Evolutionary conservation across 2,113 vertebrate species (phyloP), one percentile per base, ranked within the genome.

Genomic region (Percina caprodes): DNA sequence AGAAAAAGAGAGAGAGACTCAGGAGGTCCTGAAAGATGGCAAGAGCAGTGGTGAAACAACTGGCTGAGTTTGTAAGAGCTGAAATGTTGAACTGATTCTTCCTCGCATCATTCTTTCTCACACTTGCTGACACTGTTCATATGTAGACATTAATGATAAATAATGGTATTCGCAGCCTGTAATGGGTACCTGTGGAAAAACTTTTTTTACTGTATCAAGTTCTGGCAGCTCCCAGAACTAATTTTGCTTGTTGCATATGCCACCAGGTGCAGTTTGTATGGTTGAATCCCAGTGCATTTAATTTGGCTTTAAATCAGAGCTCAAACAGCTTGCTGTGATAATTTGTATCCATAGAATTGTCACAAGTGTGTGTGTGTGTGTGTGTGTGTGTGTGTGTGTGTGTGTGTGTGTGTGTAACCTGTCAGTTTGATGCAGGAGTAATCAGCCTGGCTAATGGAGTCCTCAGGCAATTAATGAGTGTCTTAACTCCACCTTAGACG

Each of bases 371-470:
- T 69, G 49, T 59, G 56, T 75, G 49, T 45, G 30, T 18, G 62
- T 18, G 35, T 46, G 12, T 4, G 48, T n/a, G 33, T 49, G 16
- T 39, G 45, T 63, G 46, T 58, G 58, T 70, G 49, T 30, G 60
- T 26, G 51, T 30, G 21, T 46, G 39, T 77, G 45, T 52, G 23
- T 48, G 39, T 24, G 7, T 77, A 75, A 69, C 51, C 62, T 86
- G 91, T 88, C 93, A 94, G 35, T 94, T 92, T 95, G 94, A 95
- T 95, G 94, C 90, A 88, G 86, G 93, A 87, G 87, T 94, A 94
- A 95, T 94, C 82, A 94, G 93, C 80, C 89, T 65, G 61, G 81
- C 89, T 94, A 93, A 95, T 91, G 92, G 91, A 93, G 79, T 92
- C 85, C 90, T 86, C 35, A 79, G 90, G 94, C 91, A 94, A 83